Base-by-base conservation (phyloP, 2,888 invertebrate genomes). In the Orthonychiurus folsomi region DNA sequence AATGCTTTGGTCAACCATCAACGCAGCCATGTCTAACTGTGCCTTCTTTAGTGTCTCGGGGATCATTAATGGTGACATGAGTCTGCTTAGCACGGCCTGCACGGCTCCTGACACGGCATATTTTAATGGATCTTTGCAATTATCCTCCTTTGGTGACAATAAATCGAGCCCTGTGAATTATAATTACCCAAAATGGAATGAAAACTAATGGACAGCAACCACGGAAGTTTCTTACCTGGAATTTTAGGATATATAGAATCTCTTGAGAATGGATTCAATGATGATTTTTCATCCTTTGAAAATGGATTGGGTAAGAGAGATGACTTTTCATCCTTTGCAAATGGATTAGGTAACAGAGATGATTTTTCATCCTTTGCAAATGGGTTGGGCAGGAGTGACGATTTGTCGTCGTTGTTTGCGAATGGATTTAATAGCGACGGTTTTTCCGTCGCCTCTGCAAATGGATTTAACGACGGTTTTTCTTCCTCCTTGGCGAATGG, bases 91-190 rank as follows among this genome's bases (percentile, higher is more conserved):
- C 12, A 15, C 26, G 3, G 56, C 21, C n/a, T 55, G 5, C 26
- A 55, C 56, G 9, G 21, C 26, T 5, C 15, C 15, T 5, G 56
- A 55, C n/a, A 55, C 56, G 23, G 21, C n/a, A 15, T 26, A n/a
- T 21, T 25, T 21, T 18, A 55, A n/a, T 9, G 56, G 56, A 23
- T 55, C 56, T 55, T 55, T 55, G 24, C 56, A 55, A 5, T 23
- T 12, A 25, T 55, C 56, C 9, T 37, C 37, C 37, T 37, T 37
- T 37, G 5, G 37, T 37, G 37, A 9, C 37, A 37, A 37, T 9
- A 5, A 9, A 5, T 37, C 37, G 5, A 37, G 37, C 9, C 37
- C 37, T 37, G 15, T 37, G 37, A 37, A 37, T n/a, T n/a, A n/a
- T n/a, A n/a, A n/a, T n/a, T n/a, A 37, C 37, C 9, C 15, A 15